Evolutionary conservation across 2,888 invertebrate species (phyloP).

Genomic region (Podotricha telesiphe): DNA sequence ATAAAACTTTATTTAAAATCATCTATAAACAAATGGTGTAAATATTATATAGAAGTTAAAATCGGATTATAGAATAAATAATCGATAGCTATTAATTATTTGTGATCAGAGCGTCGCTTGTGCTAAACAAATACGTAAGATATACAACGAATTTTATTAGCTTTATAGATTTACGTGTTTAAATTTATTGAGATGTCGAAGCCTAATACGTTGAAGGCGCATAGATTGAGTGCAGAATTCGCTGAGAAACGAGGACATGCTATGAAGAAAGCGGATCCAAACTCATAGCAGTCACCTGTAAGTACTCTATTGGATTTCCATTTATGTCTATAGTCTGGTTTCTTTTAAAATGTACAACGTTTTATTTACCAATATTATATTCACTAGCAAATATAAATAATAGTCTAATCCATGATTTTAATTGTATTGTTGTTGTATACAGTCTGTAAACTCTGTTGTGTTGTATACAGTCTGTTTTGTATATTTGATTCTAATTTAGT

Average conservation of each 20-base stretch:
- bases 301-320: conserved; percentile 53
- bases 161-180: conserved; percentile 51
- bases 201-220: conserved; percentile 77
- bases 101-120: conserved; percentile 70
- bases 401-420: neutral
- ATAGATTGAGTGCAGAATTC: conserved; percentile 79
- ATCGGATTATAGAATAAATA: conserved; percentile 61
- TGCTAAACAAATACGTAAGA: conserved; percentile 55
- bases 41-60: conserved; percentile 25
- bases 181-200: conserved; percentile 72
- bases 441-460: neutral
- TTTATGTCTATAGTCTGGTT: conserved; percentile 12
- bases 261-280: conserved; percentile 74
- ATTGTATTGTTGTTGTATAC: neutral
- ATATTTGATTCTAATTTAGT: neutral
- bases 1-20: conserved; percentile 34
- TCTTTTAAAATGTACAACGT: neutral
- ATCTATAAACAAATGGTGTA: conserved; percentile 31
- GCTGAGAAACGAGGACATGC: conserved; percentile 74
- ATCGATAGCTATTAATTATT: conserved; percentile 82
- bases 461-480: neutral
- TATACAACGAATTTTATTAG: conserved; percentile 49
- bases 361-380: neutral
- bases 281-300: conserved; percentile 80
- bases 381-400: no score